These are phyloP conservation scores for Trichomycterus rosablanca DNA, from an alignment of 2,113 vertebrate genomes.

Conservation along the genomic window DNA sequence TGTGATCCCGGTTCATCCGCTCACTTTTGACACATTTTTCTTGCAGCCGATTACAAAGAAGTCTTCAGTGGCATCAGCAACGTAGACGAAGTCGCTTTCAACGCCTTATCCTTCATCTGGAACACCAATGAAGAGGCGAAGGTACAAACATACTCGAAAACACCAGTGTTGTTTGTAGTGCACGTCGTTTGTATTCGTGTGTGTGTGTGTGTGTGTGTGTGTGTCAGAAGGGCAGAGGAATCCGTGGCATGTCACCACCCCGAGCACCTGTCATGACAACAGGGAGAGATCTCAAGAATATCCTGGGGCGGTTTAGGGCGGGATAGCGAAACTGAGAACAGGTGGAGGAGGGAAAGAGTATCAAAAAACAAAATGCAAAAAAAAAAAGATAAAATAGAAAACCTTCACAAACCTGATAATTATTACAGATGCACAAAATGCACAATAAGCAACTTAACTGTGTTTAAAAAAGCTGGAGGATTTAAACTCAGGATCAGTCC, in stretches of 20 bases:
- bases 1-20: too few species aligned
- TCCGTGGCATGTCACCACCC: slow-evolving; percentile 74
- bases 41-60: slow-evolving; percentile 92
- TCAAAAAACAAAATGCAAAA: too few species aligned
- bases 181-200: too few species aligned
- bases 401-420: slow-evolving; percentile 11
- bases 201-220: slow-evolving; percentile 27
- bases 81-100: slow-evolving; percentile 91
- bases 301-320: slow-evolving; percentile 47
- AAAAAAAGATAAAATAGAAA: slow-evolving; percentile 9
- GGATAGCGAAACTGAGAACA: slow-evolving; percentile 52
- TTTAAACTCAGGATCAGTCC: too few species aligned
- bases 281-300: slow-evolving; percentile 25
- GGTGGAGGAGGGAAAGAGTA: slow-evolving; percentile 36
- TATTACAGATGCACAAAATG: too few species aligned
- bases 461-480: too few species aligned
- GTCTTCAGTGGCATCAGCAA: slow-evolving; percentile 89
- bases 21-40: slow-evolving; percentile 6
- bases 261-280: slow-evolving; percentile 61
- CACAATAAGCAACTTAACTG: too few species aligned
- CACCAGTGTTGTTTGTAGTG: too few species aligned
- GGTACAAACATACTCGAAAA: slow-evolving; percentile 71
- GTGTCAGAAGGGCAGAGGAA: slow-evolving; percentile 66
- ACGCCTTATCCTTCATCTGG: slow-evolving; percentile 92
- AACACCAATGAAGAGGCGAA: slow-evolving; percentile 90